Percentiles rank a stretch among this genome's conserved stretches.
Evolutionary conservation across 37 sponge, comb jelly and placozoan species (phyloP).

Genomic region (Beroe ovata): DNA sequence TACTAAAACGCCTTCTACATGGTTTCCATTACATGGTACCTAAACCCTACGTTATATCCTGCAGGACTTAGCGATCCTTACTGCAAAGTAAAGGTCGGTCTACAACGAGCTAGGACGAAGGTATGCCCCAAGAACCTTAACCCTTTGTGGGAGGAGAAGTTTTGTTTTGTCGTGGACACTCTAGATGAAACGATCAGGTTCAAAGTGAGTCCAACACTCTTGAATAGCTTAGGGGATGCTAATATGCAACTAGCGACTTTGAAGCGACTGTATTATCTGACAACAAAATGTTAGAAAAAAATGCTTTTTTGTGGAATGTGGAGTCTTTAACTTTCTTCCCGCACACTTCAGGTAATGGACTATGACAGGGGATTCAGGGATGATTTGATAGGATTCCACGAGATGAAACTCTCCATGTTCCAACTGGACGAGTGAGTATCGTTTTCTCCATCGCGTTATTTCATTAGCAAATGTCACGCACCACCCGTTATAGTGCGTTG

Average conservation of each 20-base stretch:
- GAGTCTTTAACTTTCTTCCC: no score
- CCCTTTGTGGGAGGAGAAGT: conserved; percentile 87
- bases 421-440: conserved; percentile 23
- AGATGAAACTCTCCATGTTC: conserved; percentile 30
- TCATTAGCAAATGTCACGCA: no score
- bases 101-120: conserved; percentile 32
- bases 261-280: no score
- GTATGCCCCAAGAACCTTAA: conserved; percentile 74
- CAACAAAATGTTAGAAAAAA: no score
- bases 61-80: conserved; percentile 59
- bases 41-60: no score
- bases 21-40: no score
- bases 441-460: no score
- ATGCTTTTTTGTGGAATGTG: no score
- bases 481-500: no score
- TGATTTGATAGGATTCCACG: conserved; percentile 39
- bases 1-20: no score
- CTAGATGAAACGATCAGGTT: conserved; percentile 54
- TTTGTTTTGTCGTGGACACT: conserved; percentile 69
- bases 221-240: no score
- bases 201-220: conserved; percentile 29
- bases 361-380: conserved; percentile 66
- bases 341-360: conserved; percentile 59
- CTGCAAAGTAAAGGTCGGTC: conserved; percentile 25
- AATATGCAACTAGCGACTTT: no score